Percentiles rank a stretch among this genome's conserved stretches.
Evolutionary conservation across 92 coral and sea anemone species (phyloP).

Genomic region (Palythoa grandiflora): DNA sequence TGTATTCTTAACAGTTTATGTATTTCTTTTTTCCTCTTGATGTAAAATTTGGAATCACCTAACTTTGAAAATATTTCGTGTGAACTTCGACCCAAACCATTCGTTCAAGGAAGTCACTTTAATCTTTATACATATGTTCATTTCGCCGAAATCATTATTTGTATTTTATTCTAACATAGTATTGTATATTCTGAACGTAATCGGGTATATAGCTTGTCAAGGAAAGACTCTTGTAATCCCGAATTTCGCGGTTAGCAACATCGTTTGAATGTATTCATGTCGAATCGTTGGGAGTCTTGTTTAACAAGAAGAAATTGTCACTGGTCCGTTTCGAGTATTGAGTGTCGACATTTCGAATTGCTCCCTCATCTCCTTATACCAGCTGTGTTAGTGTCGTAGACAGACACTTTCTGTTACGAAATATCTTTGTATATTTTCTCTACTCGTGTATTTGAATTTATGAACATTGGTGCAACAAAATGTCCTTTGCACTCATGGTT

Average conservation of each 20-base stretch:
- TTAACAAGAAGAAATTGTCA: slow-evolving; percentile 9
- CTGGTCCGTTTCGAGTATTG: slow-evolving; percentile 19
- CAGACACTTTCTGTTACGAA: slow-evolving; percentile 1
- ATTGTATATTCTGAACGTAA: neutral
- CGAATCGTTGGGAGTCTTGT: neutral
- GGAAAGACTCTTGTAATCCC: neutral
- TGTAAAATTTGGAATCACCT: neutral
- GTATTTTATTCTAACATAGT: slow-evolving; percentile 17
- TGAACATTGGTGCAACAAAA: slow-evolving; percentile 9
- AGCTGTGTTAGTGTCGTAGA: slow-evolving; percentile 12
- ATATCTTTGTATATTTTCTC: neutral
- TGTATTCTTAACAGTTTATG: neutral
- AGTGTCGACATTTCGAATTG: slow-evolving; percentile 21
- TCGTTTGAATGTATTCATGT: neutral
- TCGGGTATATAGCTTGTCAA: neutral
- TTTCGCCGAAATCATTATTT: slow-evolving; percentile 3
- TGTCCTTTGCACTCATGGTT: neutral
- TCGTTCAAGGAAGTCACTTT: slow-evolving; percentile 31
- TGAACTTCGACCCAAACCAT: neutral
- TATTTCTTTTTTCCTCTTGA: neutral
- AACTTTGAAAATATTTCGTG: neutral
- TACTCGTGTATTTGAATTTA: neutral
- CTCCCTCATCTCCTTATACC: neutral
- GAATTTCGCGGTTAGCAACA: neutral
- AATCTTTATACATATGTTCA: neutral